Conservation (phyloP, 2,113 vertebrate species). For the Notothenia rossii region DNA sequence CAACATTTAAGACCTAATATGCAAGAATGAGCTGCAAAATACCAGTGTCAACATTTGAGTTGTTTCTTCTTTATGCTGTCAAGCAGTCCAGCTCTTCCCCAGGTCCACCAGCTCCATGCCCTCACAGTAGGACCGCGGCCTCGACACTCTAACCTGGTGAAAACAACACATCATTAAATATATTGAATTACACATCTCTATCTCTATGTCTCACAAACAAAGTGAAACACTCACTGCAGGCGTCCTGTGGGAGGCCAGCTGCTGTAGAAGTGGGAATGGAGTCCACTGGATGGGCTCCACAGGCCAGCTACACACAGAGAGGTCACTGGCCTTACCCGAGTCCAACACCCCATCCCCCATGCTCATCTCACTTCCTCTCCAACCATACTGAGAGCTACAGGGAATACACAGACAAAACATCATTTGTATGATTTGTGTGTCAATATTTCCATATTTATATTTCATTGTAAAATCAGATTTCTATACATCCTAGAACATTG, state of each 20-base stretch:
- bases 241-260: slow-evolving; percentile 80
- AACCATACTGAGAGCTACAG: slow-evolving; percentile 84
- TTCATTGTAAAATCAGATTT: no score
- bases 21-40: slow-evolving; percentile 1
- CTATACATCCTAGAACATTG: no score
- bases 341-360: slow-evolving; percentile 89
- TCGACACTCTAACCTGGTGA: slow-evolving; percentile 74
- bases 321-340: slow-evolving; percentile 91
- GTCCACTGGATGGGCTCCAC: slow-evolving; percentile 90
- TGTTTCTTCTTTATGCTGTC: slow-evolving; percentile 43
- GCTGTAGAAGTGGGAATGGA: slow-evolving; percentile 88
- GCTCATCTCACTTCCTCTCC: slow-evolving; percentile 88
- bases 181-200: background rate
- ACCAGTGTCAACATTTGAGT: background rate
- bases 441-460: no score
- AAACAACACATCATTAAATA: slow-evolving; percentile 31
- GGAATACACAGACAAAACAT: background rate
- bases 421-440: background rate
- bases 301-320: slow-evolving; percentile 92
- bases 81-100: slow-evolving; percentile 90
- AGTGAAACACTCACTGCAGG: slow-evolving; percentile 68
- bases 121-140: slow-evolving; percentile 86
- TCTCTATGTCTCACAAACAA: background rate
- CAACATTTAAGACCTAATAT: slow-evolving; percentile 1
- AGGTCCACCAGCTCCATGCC: slow-evolving; percentile 89